A percentile compares a stretch with the other conserved stretches of the same genome.
Conservation (phyloP, 2,797 vertebrate species). For the Furcifer pardalis region DNA sequence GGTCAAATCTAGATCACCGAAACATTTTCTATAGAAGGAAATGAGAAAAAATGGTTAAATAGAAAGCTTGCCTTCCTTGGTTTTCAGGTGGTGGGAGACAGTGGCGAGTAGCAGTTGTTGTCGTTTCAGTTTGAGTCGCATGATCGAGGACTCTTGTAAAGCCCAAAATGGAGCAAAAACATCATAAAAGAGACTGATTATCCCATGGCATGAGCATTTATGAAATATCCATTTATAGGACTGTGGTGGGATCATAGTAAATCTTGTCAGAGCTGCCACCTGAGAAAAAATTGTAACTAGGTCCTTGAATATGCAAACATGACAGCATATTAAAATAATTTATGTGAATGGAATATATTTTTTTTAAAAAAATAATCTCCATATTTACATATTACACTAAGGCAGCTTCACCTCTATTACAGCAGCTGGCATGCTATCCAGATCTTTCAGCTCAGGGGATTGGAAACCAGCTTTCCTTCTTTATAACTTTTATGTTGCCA, state of each 20-base stretch:
- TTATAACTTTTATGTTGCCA: background rate
- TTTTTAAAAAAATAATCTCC: background rate
- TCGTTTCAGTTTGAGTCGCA: background rate
- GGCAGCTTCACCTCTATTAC: background rate
- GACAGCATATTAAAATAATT: conserved; percentile 23
- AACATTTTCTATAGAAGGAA: background rate
- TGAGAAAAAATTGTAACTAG: background rate
- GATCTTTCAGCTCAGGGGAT: background rate
- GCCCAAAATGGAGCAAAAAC: conserved; percentile 7
- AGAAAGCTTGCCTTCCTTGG: background rate
- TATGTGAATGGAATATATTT: conserved; percentile 8
- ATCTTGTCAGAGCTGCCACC: background rate
- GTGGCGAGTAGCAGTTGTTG: background rate
- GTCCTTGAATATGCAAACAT: conserved; percentile 20
- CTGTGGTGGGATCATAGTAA: conserved; percentile 6
- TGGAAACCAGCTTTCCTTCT: background rate
- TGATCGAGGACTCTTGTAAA: conserved; percentile 6
- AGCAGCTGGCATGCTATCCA: background rate
- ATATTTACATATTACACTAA: background rate
- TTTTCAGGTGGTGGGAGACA: background rate
- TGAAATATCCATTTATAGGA: conserved; percentile 4
- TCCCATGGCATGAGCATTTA: conserved; percentile 25
- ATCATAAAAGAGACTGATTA: conserved; percentile 21
- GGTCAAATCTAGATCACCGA: conserved; percentile 9
- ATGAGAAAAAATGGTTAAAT: conserved; percentile 10